Evolutionary conservation across 2,888 invertebrate genomes (phyloP), one percentile per base, ranked within the genome.

Genomic region (Dynastes maya): DNA sequence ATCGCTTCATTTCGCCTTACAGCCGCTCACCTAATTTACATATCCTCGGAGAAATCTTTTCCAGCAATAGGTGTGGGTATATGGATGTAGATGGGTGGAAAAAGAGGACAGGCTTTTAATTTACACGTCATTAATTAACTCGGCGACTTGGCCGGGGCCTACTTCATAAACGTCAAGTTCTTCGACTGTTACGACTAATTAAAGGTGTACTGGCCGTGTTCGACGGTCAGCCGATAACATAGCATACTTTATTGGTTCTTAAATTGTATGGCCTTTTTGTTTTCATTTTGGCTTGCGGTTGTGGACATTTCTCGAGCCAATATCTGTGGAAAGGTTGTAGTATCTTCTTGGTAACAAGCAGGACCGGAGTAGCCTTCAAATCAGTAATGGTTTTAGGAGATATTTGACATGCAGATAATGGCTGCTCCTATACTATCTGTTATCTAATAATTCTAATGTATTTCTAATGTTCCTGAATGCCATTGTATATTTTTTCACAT

Each of bases 71-170:
- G 11, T 45, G 45, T 45, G 45, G 11, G 29, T 63, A n/a, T 63
- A n/a, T 29, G 22, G 45, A 65, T 13, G 65, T 37, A 5, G 16
- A 45, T 37, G 65, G 32, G 37, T 8, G 40, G 65, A 37, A 45
- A 45, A 86, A 86, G 84, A 86, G 86, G 87, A 87, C 86, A 87
- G 86, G 86, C 87, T 87, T 88, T 88, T 88, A 88, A 88, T 88
- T 88, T 88, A 88, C 88, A 88, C 88, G 84, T 87, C 84, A 84
- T 85, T 84, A 85, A 84, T 84, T 84, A 84, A 82, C 72, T 16
- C 45, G 49, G 32, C 22, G 58, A 40, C 40, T 45, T 22, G 68
- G 53, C 13, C 45, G 77, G 70, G 83, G 84, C 83, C 85, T 84
- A 86, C 87, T 88, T 87, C 85, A 87, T 87, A 87, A 87, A 87